These are phyloP conservation scores for Sitta europaea DNA, from an alignment of 2,113 vertebrate species.

Conservation along the genomic window DNA sequence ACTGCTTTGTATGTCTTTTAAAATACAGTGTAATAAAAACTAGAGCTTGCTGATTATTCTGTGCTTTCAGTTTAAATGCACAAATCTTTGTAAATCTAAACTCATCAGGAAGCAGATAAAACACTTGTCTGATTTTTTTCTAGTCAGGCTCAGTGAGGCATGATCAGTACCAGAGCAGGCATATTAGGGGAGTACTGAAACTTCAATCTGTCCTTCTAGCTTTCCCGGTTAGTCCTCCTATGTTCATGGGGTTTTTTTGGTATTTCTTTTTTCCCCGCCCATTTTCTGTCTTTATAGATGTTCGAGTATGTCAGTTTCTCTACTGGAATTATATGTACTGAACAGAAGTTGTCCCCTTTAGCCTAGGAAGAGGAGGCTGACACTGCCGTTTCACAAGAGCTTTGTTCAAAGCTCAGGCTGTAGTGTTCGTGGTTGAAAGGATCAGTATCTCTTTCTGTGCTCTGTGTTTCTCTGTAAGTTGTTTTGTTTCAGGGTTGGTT, in stretches of 20 bases:
- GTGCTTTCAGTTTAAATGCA: neutral
- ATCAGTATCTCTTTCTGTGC: neutral
- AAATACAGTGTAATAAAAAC: slow-evolving; percentile 24
- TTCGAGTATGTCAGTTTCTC: neutral
- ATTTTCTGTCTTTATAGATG: neutral
- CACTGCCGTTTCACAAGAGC: accelerated
- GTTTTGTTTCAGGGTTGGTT: neutral
- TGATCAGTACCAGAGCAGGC: neutral
- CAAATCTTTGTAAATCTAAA: slow-evolving; percentile 33
- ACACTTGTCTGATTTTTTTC: neutral
- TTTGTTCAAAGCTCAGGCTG: neutral
- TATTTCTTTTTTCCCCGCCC: neutral
- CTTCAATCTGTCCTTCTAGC: neutral
- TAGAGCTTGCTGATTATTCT: neutral
- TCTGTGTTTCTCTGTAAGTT: neutral
- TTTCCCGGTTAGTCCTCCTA: neutral
- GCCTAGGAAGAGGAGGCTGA: neutral
- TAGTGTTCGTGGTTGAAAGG: neutral
- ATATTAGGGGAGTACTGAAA: neutral
- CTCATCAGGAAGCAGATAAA: slow-evolving; percentile 22
- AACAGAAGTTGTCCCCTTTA: neutral
- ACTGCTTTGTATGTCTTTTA: slow-evolving; percentile 14
- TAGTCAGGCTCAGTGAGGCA: neutral
- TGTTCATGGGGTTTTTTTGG: accelerated
- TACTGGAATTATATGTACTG: neutral